These are phyloP conservation scores for Urocynchramus pylzowi DNA, from an alignment of 2,113 vertebrate species.

Conservation along the genomic window DNA sequence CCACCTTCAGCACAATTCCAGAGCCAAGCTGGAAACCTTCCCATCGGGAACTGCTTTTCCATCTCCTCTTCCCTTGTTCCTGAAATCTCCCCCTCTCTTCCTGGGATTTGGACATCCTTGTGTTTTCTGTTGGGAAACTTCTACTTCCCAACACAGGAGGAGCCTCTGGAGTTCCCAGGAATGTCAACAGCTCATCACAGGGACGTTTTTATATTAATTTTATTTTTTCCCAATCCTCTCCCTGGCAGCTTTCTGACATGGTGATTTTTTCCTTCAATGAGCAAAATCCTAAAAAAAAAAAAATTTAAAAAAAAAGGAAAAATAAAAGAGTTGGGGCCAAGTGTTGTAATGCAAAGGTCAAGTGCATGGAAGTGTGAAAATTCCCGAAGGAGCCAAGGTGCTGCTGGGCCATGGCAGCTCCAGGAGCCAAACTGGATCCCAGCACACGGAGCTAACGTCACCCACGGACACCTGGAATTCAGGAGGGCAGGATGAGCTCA, in stretches of 20 bases:
- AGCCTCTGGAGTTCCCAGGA: neutral
- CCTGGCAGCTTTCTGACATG: neutral
- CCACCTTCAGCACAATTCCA: neutral
- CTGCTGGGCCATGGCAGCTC: neutral
- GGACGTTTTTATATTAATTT: neutral
- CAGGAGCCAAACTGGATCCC: neutral
- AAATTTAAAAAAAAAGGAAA: too few species aligned
- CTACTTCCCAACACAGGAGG: neutral
- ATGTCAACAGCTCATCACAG: neutral
- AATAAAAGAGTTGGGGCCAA: neutral
- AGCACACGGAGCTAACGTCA: neutral
- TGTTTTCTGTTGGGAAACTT: neutral
- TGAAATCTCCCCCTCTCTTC: neutral
- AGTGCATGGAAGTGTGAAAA: constrained; percentile 19
- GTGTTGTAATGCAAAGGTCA: neutral
- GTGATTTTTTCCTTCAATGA: neutral
- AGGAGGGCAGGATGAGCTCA: neutral
- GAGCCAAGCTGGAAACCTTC: neutral
- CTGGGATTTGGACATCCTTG: neutral
- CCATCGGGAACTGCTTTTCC: neutral
- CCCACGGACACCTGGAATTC: neutral
- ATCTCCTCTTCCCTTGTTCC: neutral
- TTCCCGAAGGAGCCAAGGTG: neutral
- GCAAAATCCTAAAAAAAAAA: too few species aligned
- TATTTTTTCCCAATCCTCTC: neutral